Base-by-base conservation (phyloP, 2,888 invertebrate genomes). In the Antheraea assamensis region DNA sequence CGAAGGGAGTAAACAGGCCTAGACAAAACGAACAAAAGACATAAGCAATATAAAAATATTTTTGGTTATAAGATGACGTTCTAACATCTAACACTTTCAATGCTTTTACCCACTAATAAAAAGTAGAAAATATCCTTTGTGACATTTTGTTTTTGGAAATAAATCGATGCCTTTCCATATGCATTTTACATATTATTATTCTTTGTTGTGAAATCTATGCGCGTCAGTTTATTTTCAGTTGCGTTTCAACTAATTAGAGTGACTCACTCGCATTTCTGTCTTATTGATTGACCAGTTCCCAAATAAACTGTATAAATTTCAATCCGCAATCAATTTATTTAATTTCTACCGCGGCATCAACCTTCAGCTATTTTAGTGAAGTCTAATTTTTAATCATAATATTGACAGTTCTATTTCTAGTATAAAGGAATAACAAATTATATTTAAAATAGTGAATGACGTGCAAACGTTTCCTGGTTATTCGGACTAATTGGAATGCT, bases 311-410 rank as follows among this genome's bases (percentile, higher is more conserved):
- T 42, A 13, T 61, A 61, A 27, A 24, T 61, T 61, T 27, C 3
- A 27, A 61, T 61, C 61, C 15, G 3, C 19, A 10, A 27, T 61
- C 27, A 61, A 52, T 76, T 74, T 75, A 64, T 74, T 79, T 74
- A 30, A 47, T 71, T 77, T 27, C 35, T 30, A 42, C 49, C 68
- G n/a, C n/a, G 75, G 68, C 13, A 76, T 75, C 72, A 76, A 74
- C 79, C 77, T 79, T 78, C 74, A 71, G 72, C 68, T 78, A 78
- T 81, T 77, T 81, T 76, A 68, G 68, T 21, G 42, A 75, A 77
- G 72, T 76, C 52, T 8, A 72, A 73, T 61, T 75, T 77, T 78
- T 74, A 74, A 77, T 79, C 70, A 27, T 61, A 71, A 73, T 74
- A 71, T 75, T 71, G 66, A 71, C 52, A 47, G 73, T 74, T 76